These are phyloP conservation scores for Drosophila limbata DNA, from an alignment of 2,888 invertebrate species.

Conservation along the genomic window DNA sequence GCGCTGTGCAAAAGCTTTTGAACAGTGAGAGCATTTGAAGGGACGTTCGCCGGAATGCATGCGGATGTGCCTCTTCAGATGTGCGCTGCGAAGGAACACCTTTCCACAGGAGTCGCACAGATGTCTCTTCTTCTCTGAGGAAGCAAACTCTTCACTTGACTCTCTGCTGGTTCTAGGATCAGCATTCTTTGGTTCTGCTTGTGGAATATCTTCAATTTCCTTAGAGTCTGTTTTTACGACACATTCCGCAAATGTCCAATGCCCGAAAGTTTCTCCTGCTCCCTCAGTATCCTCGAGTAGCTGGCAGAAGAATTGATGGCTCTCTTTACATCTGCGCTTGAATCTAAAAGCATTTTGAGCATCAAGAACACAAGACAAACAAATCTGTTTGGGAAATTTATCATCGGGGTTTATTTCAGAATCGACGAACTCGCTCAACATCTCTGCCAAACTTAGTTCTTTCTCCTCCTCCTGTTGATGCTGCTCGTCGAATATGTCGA, in stretches of 20 bases:
- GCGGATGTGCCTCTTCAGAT: conserved; percentile 3
- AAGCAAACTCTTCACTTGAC: background rate
- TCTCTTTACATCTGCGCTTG: conserved; percentile 11
- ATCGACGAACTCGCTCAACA: conserved; percentile 14
- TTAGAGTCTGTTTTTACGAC: background rate
- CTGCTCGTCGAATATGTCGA: conserved; percentile 11
- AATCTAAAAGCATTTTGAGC: conserved; percentile 38
- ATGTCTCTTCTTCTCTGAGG: background rate
- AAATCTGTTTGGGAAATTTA: conserved; percentile 49
- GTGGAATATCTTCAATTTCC: background rate
- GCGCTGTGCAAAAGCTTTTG: conserved; percentile 3
- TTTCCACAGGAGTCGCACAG: conserved; percentile 17
- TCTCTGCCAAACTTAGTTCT: conserved; percentile 25
- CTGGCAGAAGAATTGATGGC: conserved; percentile 5
- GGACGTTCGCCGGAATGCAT: conserved; percentile 24
- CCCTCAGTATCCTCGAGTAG: background rate
- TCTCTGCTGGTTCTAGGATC: background rate
- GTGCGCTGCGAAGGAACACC: conserved; percentile 6
- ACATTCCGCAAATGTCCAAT: conserved; percentile 6
- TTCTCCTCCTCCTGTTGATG: background rate
- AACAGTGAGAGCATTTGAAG: conserved; percentile 3
- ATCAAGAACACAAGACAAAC: conserved; percentile 34
- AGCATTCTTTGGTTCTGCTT: background rate
- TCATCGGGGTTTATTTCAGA: conserved; percentile 13
- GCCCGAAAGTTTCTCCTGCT: background rate